phyloP scores from a whole-genome alignment of 2,113 vertebrate genomes.

The Laticauda colubrina region DNA sequence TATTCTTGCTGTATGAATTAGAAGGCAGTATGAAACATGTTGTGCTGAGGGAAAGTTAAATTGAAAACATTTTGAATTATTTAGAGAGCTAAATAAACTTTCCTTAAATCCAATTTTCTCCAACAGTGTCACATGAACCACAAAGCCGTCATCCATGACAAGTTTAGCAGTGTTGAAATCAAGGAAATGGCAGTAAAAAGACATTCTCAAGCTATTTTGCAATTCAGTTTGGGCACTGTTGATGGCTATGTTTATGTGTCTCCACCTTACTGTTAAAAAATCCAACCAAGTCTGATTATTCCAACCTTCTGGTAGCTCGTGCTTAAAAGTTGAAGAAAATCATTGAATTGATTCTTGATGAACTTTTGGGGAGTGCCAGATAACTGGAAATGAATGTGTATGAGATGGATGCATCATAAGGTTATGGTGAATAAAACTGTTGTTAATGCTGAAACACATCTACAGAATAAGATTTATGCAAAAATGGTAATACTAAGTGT shows the following conservation, averaged over 20 bases:
- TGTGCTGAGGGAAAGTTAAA: background rate
- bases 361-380: constrained; percentile 1
- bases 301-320: constrained; percentile 9
- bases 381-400: constrained; percentile 33
- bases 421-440: background rate
- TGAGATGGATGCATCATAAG: background rate
- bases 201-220: constrained; percentile 56
- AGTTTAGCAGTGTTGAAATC: constrained; percentile 47
- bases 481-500: background rate
- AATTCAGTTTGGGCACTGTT: constrained; percentile 47
- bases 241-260: constrained; percentile 39
- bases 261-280: constrained; percentile 46
- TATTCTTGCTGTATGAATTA: constrained; percentile 28
- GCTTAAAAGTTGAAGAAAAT: background rate
- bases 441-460: background rate
- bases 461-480: background rate
- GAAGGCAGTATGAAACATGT: constrained; percentile 43
- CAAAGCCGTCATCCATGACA: constrained; percentile 52
- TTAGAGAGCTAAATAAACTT: constrained; percentile 61
- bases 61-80: constrained; percentile 50
- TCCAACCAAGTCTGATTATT: background rate
- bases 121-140: constrained; percentile 52
- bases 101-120: constrained; percentile 57
- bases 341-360: constrained; percentile 18
- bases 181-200: constrained; percentile 50